Evolutionary conservation across 2,888 invertebrate genomes (phyloP).

Genomic region (Amphipoea oculea): DNA sequence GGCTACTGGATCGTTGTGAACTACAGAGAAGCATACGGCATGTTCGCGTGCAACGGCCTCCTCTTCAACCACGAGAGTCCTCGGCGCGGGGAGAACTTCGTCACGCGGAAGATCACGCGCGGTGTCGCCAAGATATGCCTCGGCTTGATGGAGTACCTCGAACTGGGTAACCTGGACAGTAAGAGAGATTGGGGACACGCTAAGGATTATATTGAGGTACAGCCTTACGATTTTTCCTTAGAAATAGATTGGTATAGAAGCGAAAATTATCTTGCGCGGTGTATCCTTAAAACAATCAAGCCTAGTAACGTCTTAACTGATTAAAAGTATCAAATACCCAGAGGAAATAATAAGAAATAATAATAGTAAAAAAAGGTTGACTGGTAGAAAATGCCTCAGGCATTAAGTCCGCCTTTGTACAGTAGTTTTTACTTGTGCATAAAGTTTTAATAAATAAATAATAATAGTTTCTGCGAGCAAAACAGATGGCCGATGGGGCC

Average conservation of each 20-base stretch:
- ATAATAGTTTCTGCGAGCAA: too few species aligned
- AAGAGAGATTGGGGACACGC: constrained; percentile 99
- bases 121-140: constrained; percentile 99
- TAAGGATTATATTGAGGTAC: constrained; percentile 97
- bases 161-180: constrained; percentile 98
- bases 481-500: too few species aligned
- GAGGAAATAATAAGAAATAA: neutral
- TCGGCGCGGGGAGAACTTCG: constrained; percentile 98
- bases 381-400: too few species aligned
- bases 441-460: too few species aligned
- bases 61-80: constrained; percentile 99
- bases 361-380: too few species aligned
- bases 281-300: too few species aligned
- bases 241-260: neutral
- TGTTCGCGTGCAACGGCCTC: constrained; percentile 99
- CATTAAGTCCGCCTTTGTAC: too few species aligned
- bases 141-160: constrained; percentile 95
- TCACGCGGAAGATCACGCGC: constrained; percentile 99
- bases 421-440: too few species aligned
- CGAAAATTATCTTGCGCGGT: neutral
- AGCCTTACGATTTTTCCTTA: neutral
- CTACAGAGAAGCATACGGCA: constrained; percentile 98
- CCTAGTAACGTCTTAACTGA: neutral
- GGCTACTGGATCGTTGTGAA: constrained; percentile 99
- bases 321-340: neutral